Evolutionary conservation across 2,888 invertebrate genomes (phyloP).

Genomic region (Parnassius glacialis): DNA sequence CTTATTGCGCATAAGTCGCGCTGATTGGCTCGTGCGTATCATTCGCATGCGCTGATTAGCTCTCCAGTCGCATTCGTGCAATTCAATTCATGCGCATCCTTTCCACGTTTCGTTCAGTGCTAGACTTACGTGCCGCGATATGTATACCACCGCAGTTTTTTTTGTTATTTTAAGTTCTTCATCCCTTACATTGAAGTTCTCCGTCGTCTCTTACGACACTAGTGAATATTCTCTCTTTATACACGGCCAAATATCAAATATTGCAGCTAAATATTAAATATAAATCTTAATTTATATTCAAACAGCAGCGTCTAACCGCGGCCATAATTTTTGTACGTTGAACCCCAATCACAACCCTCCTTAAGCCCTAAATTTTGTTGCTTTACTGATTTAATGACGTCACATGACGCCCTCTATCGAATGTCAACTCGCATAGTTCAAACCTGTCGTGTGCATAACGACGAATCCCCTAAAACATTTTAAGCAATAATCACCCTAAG

Average conservation of each 20-base stretch:
- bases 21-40: too few relatives aligned
- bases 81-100: too few relatives aligned
- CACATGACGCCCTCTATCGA: conserved; percentile 77
- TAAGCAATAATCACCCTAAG: conserved; percentile 32
- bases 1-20: too few relatives aligned
- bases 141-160: too few relatives aligned
- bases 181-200: too few relatives aligned
- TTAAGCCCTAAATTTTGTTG: conserved; percentile 72
- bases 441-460: conserved; percentile 31
- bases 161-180: too few relatives aligned
- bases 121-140: too few relatives aligned
- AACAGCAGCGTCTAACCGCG: conserved; percentile 17
- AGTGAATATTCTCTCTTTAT: too few relatives aligned
- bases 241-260: neutral
- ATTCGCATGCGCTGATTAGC: too few relatives aligned
- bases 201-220: too few relatives aligned
- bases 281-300: conserved; percentile 27
- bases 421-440: conserved; percentile 74
- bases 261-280: conserved; percentile 5
- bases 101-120: too few relatives aligned
- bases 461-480: conserved; percentile 21
- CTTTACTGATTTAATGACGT: conserved; percentile 79
- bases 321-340: conserved; percentile 31
- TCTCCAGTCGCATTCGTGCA: too few relatives aligned
- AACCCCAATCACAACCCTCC: conserved; percentile 54